These are phyloP conservation scores for Rostratula benghalensis DNA, from an alignment of 2,113 vertebrate genomes.

Conservation along the genomic window DNA sequence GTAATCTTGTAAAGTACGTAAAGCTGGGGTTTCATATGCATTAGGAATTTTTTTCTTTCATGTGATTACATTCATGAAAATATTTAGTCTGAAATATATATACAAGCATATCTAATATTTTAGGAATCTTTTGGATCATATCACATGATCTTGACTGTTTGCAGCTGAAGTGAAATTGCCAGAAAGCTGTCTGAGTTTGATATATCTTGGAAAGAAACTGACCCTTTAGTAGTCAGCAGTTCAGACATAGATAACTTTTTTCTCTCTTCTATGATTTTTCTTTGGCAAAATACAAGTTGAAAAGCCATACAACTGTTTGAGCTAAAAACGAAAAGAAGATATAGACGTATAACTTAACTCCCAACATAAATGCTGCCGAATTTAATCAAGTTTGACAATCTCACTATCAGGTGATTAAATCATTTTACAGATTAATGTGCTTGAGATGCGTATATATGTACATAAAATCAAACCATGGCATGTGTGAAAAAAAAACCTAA, in stretches of 20 bases:
- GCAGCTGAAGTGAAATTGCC: not conserved
- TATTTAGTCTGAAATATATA: slow-evolving; percentile 55
- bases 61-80: slow-evolving; percentile 2
- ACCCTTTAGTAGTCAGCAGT: not conserved
- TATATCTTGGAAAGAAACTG: slow-evolving; percentile 24
- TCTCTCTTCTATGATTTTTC: not conserved
- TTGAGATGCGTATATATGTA: not conserved
- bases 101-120: slow-evolving; percentile 56
- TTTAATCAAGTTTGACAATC: not conserved
- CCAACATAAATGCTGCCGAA: not conserved
- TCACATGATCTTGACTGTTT: slow-evolving; percentile 33
- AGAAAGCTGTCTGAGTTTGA: slow-evolving; percentile 16
- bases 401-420: not conserved
- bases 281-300: not conserved
- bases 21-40: not conserved
- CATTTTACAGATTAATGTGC: not conserved
- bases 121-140: slow-evolving; percentile 61
- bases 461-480: not conserved
- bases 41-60: not conserved
- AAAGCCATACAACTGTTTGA: not conserved
- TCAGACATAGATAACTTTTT: not conserved
- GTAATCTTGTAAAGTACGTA: not conserved
- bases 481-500: not conserved
- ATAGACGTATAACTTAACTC: not conserved
- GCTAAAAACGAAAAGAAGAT: not conserved